A percentile compares a stretch with the other conserved stretches of the same genome.
phyloP scores from a whole-genome alignment of 2,113 vertebrate genomes.

The Nansenia antarctica region DNA sequence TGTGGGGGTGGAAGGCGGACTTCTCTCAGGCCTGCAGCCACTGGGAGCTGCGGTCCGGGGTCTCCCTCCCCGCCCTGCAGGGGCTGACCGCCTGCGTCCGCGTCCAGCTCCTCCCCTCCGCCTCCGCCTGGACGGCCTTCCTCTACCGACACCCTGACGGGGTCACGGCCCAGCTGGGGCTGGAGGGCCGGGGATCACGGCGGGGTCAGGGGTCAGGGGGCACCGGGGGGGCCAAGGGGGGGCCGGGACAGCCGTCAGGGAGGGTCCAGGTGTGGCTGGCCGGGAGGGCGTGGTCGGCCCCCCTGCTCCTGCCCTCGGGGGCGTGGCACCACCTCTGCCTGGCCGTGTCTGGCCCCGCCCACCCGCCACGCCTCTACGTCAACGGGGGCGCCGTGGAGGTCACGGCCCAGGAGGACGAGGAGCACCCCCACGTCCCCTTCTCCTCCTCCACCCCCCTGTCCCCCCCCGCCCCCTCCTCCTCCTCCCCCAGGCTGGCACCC shows the following conservation, averaged over 20 bases:
- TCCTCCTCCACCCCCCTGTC: too few species aligned
- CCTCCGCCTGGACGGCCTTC: slow-evolving; percentile 74
- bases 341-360: slow-evolving; percentile 66
- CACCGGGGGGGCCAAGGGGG: slow-evolving; percentile 71
- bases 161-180: slow-evolving; percentile 65
- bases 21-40: slow-evolving; percentile 58
- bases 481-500: slow-evolving; percentile 48
- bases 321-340: slow-evolving; percentile 79
- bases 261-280: slow-evolving; percentile 72
- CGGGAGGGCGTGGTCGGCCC: slow-evolving; percentile 61
- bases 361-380: slow-evolving; percentile 70
- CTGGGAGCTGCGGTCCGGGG: slow-evolving; percentile 55
- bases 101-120: slow-evolving; percentile 42
- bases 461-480: not conserved
- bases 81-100: slow-evolving; percentile 78
- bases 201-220: slow-evolving; percentile 60
- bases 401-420: not conserved
- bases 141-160: slow-evolving; percentile 67
- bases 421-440: not conserved
- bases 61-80: slow-evolving; percentile 69
- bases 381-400: slow-evolving; percentile 46
- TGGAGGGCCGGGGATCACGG: slow-evolving; percentile 60
- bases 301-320: slow-evolving; percentile 30
- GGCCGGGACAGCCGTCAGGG: too few species aligned
- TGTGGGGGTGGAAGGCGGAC: slow-evolving; percentile 75